Percentiles rank a stretch among this genome's conserved stretches.
phyloP scores from a whole-genome alignment of 2,113 vertebrate genomes.

The Urocynchramus pylzowi region DNA sequence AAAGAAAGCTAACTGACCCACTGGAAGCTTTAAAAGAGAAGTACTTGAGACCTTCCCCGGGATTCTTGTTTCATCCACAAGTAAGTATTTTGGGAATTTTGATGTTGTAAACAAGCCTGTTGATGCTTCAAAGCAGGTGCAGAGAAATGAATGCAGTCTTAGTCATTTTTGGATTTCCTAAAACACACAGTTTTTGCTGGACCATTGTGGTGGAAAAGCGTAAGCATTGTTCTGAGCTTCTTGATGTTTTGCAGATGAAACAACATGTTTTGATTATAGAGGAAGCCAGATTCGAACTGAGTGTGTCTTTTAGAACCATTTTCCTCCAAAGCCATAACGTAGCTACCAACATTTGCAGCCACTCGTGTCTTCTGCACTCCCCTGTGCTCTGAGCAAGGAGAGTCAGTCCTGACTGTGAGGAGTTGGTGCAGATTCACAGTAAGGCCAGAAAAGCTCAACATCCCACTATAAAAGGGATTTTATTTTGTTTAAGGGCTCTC shows the following conservation, averaged over 20 bases:
- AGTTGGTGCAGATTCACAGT: not conserved
- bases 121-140: conserved; percentile 79
- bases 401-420: not conserved
- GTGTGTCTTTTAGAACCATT: not conserved
- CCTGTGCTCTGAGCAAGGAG: fast-evolving
- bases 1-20: conserved; percentile 97
- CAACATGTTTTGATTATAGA: conserved; percentile 58
- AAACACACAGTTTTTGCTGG: conserved; percentile 40
- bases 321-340: not conserved
- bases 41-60: conserved; percentile 94
- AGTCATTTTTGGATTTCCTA: conserved; percentile 79
- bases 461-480: not conserved
- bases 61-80: conserved; percentile 98
- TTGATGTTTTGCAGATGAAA: conserved; percentile 66
- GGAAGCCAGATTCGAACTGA: conserved; percentile 32
- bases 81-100: conserved; percentile 81
- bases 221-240: conserved; percentile 67
- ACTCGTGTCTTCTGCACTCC: not conserved
- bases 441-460: not conserved
- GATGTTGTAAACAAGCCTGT: conserved; percentile 73
- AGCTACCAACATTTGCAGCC: not conserved
- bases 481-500: not conserved
- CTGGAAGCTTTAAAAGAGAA: conserved; percentile 98
- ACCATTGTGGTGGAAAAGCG: conserved; percentile 66
- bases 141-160: conserved; percentile 73